Conservation (phyloP, 37 sponge, comb jelly and placozoan genomes). For the Beroe ovata region DNA sequence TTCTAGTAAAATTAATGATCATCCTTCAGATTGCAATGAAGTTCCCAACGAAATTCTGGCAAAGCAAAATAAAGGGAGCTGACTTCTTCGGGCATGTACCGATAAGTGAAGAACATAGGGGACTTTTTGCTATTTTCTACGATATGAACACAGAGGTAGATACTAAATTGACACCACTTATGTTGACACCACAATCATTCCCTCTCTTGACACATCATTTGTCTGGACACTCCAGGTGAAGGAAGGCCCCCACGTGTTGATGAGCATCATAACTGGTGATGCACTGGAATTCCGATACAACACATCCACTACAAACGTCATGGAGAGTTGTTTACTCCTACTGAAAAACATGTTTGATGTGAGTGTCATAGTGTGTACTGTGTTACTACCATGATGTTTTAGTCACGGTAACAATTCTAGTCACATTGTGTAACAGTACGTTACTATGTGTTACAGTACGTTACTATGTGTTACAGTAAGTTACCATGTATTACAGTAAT, state of each 20-base stretch:
- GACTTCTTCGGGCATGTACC: constrained; percentile 87
- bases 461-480: too few relatives aligned
- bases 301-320: constrained; percentile 69
- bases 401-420: too few relatives aligned
- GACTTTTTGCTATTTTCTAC: constrained; percentile 83
- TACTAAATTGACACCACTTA: too few relatives aligned
- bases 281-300: constrained; percentile 71
- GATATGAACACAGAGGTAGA: constrained; percentile 72
- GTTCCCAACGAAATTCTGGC: constrained; percentile 81
- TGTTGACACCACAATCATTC: too few relatives aligned
- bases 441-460: too few relatives aligned
- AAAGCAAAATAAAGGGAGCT: constrained; percentile 71
- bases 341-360: constrained; percentile 76
- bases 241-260: constrained; percentile 70
- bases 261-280: constrained; percentile 78
- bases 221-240: background rate
- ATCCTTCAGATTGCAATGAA: constrained; percentile 74
- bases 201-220: too few relatives aligned
- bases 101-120: constrained; percentile 68
- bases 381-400: too few relatives aligned
- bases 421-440: too few relatives aligned
- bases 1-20: too few relatives aligned
- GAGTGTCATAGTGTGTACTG: background rate
- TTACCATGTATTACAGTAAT: too few relatives aligned
- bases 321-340: constrained; percentile 69